Evolutionary conservation across 2,888 invertebrate genomes (phyloP).

Genomic region (Panzeria rudis): DNA sequence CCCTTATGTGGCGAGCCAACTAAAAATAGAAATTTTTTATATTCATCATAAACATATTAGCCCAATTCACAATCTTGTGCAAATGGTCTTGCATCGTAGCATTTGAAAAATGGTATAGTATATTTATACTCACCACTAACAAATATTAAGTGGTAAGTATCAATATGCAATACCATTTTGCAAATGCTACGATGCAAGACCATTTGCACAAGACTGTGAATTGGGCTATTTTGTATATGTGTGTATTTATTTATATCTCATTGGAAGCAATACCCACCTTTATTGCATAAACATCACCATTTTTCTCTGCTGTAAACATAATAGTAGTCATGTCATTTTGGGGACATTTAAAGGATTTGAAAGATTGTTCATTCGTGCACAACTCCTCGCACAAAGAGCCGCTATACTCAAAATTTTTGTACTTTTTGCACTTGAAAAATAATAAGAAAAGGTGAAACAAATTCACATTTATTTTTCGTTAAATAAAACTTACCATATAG

Average conservation of each 20-base stretch:
- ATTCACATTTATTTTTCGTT: not conserved
- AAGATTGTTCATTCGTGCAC: slow-evolving; percentile 77
- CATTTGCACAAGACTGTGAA: too few relatives aligned
- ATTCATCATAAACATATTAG: not conserved
- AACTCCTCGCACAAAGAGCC: slow-evolving; percentile 82
- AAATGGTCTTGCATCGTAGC: too few relatives aligned
- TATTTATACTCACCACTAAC: too few relatives aligned
- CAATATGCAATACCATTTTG: too few relatives aligned
- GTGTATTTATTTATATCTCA: too few relatives aligned
- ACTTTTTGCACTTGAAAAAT: slow-evolving; percentile 79
- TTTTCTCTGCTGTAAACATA: slow-evolving; percentile 82
- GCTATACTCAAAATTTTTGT: slow-evolving; percentile 80
- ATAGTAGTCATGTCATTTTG: slow-evolving; percentile 80
- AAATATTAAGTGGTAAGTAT: too few relatives aligned
- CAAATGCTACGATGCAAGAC: too few relatives aligned
- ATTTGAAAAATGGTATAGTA: too few relatives aligned
- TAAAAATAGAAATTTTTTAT: slow-evolving; percentile 45
- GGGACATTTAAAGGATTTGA: slow-evolving; percentile 82
- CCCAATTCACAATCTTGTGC: too few relatives aligned
- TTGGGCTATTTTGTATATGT: too few relatives aligned
- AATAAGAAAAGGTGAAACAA: not conserved
- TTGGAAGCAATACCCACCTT: too few relatives aligned
- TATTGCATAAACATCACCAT: slow-evolving; percentile 81
- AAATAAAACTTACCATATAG: slow-evolving; percentile 78
- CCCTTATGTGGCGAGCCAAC: slow-evolving; percentile 79